Conservation (phyloP, 2,797 vertebrate genomes). For the Calcarius lapponicus region DNA sequence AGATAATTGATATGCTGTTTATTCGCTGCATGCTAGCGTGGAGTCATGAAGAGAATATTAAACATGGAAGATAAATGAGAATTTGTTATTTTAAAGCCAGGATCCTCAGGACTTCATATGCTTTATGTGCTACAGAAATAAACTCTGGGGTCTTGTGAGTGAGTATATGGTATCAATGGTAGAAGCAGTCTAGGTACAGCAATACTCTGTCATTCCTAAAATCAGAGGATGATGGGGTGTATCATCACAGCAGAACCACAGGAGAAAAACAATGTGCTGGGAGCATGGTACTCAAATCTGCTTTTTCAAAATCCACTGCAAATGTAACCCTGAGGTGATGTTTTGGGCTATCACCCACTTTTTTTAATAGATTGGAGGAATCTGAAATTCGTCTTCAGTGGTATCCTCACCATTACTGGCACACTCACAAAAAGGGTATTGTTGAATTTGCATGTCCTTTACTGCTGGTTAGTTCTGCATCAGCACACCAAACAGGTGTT, state of each 20-base stretch:
- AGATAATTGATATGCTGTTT: conserved; percentile 56
- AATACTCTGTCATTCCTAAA: neutral
- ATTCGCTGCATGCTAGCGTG: neutral
- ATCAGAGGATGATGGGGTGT: neutral
- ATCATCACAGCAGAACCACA: neutral
- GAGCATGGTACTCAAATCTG: neutral
- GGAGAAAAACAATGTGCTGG: neutral
- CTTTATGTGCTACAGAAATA: neutral
- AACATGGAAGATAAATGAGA: conserved; percentile 45
- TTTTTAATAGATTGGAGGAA: neutral
- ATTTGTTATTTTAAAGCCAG: conserved; percentile 32
- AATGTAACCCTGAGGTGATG: neutral
- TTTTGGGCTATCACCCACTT: neutral
- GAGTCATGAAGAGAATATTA: conserved; percentile 50
- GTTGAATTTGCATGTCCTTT: neutral
- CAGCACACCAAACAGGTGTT: neutral
- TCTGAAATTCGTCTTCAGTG: neutral
- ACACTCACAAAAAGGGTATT: neutral
- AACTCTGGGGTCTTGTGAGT: neutral
- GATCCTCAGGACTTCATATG: neutral
- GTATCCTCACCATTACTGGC: neutral
- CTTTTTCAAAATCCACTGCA: neutral
- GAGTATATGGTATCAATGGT: neutral
- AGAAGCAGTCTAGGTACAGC: neutral
- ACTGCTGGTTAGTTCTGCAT: neutral